phyloP scores from a whole-genome alignment of 2,888 invertebrate genomes.

The Sialis lutaria region DNA sequence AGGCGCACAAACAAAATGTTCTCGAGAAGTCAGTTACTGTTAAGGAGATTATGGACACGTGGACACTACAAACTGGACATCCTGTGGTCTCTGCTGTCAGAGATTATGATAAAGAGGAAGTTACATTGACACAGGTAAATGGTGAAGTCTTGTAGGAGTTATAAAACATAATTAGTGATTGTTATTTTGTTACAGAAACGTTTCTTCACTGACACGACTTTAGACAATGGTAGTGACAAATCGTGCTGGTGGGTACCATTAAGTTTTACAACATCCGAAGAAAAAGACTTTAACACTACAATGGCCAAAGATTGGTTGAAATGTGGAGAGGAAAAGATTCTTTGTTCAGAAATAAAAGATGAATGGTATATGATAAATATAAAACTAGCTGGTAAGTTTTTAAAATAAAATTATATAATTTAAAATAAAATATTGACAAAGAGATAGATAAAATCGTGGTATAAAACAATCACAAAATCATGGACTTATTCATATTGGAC shows the following conservation, averaged over 20 bases:
- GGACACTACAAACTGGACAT: slow-evolving; percentile 75
- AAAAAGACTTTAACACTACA: slow-evolving; percentile 30
- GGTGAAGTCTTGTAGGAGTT: too few species aligned
- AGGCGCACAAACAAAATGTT: slow-evolving; percentile 29
- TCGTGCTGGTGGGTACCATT: slow-evolving; percentile 46
- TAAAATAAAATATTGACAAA: too few species aligned
- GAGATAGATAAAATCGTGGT: too few species aligned
- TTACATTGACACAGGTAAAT: slow-evolving; percentile 37
- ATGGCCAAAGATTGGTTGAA: slow-evolving; percentile 35
- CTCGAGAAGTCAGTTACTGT: slow-evolving; percentile 40
- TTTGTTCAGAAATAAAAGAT: too few species aligned
- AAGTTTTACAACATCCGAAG: slow-evolving; percentile 31
- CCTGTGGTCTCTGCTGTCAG: slow-evolving; percentile 52
- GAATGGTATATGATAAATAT: too few species aligned
- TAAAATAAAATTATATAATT: too few species aligned
- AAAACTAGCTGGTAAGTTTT: too few species aligned
- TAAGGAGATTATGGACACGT: slow-evolving; percentile 66
- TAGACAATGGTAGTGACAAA: slow-evolving; percentile 7
- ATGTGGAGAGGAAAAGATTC: slow-evolving; percentile 15
- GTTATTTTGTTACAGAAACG: slow-evolving; percentile 1
- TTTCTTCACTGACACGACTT: slow-evolving; percentile 9
- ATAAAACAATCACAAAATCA: too few species aligned
- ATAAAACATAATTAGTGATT: too few species aligned
- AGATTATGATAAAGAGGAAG: slow-evolving; percentile 34
- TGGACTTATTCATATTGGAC: too few species aligned